A percentile compares a stretch with the other conserved stretches of the same genome.
Evolutionary conservation across 2,113 vertebrate species (phyloP).

Genomic region (Corythornis madagascariensis): DNA sequence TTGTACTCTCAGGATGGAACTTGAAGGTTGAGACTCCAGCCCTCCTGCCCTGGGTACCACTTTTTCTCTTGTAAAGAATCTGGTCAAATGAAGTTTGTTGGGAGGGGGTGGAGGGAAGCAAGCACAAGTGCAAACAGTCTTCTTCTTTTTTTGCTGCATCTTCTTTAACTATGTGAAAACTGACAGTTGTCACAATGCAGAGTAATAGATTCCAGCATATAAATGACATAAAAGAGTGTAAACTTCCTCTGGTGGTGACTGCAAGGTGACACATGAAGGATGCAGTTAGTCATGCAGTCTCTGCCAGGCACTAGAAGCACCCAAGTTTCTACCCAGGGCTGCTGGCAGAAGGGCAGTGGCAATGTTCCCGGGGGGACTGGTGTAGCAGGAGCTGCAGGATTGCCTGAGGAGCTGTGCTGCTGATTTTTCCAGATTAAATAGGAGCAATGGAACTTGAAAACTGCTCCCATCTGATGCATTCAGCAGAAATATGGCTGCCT

Average conservation of each 20-base stretch:
- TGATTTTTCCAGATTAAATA: not conserved
- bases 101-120: not conserved
- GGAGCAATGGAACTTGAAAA: not conserved
- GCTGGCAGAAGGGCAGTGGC: not conserved
- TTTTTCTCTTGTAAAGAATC: not conserved
- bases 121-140: not conserved
- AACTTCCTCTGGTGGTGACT: not conserved
- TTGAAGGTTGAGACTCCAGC: not conserved
- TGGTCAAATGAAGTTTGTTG: not conserved
- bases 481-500: not conserved
- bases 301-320: not conserved
- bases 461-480: not conserved
- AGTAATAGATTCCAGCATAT: not conserved
- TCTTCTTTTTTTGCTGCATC: not conserved
- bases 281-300: not conserved
- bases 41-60: not conserved
- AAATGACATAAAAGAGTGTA: not conserved
- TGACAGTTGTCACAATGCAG: not conserved
- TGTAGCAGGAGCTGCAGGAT: not conserved
- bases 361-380: not conserved
- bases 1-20: not conserved
- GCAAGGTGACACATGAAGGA: fast-evolving
- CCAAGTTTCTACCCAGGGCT: not conserved
- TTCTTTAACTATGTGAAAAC: conserved; percentile 6
- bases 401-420: not conserved